phyloP scores from a whole-genome alignment of 2,888 invertebrate genomes.

The Eubasilissa splendida region DNA sequence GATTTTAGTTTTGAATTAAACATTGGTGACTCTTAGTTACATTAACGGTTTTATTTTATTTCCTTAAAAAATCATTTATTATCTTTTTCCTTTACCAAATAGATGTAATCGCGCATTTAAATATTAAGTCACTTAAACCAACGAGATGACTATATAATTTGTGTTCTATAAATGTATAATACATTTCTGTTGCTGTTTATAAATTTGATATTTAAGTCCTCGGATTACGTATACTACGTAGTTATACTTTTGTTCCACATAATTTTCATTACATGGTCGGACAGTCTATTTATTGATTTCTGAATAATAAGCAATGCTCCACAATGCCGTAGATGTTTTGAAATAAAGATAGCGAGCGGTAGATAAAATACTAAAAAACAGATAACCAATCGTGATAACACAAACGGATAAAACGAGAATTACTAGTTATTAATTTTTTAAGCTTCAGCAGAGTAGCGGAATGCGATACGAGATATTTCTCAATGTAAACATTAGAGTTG shows the following conservation, averaged over 20 bases:
- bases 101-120: no score
- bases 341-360: conserved; percentile 30
- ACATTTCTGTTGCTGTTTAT: no score
- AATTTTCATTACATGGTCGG: not conserved
- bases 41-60: no score
- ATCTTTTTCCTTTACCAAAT: no score
- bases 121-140: no score
- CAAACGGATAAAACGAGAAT: conserved; percentile 31
- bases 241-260: not conserved
- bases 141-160: no score
- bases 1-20: no score
- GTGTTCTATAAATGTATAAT: no score
- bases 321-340: conserved; percentile 8
- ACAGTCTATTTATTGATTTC: conserved; percentile 18
- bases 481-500: conserved; percentile 14
- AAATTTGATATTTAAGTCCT: no score
- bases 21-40: no score
- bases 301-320: conserved; percentile 15
- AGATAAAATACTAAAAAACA: conserved; percentile 19
- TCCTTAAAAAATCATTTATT: no score
- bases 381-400: conserved; percentile 14
- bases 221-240: no score
- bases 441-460: conserved; percentile 14
- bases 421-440: conserved; percentile 34
- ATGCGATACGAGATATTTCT: conserved; percentile 1